Base-by-base conservation (phyloP, 1,140 invertebrate species). In the Calephelis virginiensis region DNA sequence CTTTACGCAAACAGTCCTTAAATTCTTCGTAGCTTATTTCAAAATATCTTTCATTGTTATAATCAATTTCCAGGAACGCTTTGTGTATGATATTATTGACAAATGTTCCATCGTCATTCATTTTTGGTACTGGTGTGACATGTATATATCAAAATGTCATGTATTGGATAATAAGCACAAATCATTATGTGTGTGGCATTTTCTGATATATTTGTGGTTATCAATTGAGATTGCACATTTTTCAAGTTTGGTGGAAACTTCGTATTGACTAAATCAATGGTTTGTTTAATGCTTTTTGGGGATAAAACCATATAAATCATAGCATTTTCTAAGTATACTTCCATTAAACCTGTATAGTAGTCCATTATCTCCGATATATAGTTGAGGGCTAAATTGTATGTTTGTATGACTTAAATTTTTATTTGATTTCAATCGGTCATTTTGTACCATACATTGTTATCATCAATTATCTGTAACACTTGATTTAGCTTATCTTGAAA, bases 81-180 rank as follows among this genome's bases (percentile, higher is more conserved):
- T 48, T 48, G 6, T 48, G 47, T 48, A 12, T 48, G 47, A 11
- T 48, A 1, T 48, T 48, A 1, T 12, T 48, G 8, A 48, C 12
- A 48, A 48, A 48, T 48, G 47, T 48, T 48, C 9, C 47, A 11
- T 48, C 47, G 11, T n/a, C 9, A 48, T 48, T 48, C 9, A 12
- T 48, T 48, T 48, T 48, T 48, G 47, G 47, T 12, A 48, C 47
- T 48, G 47, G 47, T 48, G 47, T 48, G 47, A 48, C 47, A 5
- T 48, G 47, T 48, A 12, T 48, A 48, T 48, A 2, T 48, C 9
- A 10, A 48, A 11, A 5, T 48, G 11, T 48, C 47, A 5, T 12
- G 47, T 48, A 48, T 48, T 12, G 47, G 40, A 43, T 43, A 43
- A 43, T 43, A 48, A 8, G 47, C 47, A 48, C 2, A 48, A 48